A percentile compares a stretch with the other conserved stretches of the same genome.
These are phyloP conservation scores for Bombus waltoni DNA, from an alignment of 1,140 invertebrate species.

Conservation along the genomic window DNA sequence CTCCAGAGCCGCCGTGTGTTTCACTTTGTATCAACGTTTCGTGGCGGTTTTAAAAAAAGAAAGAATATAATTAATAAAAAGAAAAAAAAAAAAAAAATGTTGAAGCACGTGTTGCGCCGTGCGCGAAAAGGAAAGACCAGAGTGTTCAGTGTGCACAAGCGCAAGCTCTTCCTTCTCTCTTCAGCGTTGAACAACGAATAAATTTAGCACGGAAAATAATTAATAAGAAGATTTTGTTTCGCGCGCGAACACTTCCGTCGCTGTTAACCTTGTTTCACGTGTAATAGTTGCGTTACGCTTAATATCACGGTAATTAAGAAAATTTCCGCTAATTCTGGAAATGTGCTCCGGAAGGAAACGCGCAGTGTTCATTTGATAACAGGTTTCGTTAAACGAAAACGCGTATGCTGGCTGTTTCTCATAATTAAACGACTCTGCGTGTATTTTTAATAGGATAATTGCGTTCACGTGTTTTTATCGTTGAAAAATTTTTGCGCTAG, in stretches of 20 bases:
- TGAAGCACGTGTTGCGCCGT: too few relatives aligned
- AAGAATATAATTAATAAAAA: background rate
- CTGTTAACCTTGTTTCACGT: background rate
- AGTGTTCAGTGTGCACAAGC: too few relatives aligned
- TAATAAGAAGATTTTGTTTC: conserved; percentile 12
- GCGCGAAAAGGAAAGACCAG: background rate
- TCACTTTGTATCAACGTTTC: conserved; percentile 55
- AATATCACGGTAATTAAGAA: background rate
- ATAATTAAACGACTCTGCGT: background rate
- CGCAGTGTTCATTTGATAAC: background rate
- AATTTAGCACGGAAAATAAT: background rate
- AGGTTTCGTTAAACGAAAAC: conserved; percentile 8
- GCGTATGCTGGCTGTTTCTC: background rate
- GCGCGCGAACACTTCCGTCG: background rate
- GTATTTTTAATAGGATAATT: background rate
- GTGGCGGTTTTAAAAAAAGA: conserved; percentile 35
- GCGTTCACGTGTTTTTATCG: background rate
- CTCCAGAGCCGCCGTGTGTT: conserved; percentile 33
- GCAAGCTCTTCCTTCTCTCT: background rate
- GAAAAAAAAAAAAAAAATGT: background rate
- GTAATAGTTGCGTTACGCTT: too few relatives aligned
- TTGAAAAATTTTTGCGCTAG: background rate
- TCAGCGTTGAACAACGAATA: background rate
- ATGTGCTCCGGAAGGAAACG: background rate
- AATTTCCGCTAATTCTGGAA: background rate